Base-by-base conservation (phyloP, 2,797 vertebrate genomes). In the Siniperca scherzeri region DNA sequence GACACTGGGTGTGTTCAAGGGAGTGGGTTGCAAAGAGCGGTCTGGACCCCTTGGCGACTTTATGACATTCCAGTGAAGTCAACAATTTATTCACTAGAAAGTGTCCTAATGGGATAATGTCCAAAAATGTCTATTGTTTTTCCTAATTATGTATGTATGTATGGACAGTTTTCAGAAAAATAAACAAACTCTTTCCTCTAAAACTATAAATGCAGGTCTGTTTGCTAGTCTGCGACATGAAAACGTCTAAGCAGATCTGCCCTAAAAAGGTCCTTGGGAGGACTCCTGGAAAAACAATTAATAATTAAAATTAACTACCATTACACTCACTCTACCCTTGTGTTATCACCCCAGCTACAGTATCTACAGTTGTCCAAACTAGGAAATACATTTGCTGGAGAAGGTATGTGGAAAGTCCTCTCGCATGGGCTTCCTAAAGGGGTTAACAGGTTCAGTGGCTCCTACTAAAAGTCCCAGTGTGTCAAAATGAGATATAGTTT, bases 221-320 rank as follows among this genome's bases (percentile, higher is more conserved):
- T 52, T 30, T 74, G 64, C 6, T 25, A n/a, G 40, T 61, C 13
- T 25, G 64, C 52, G 59, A 30, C n/a, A 40, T 53, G 13, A n/a
- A 53, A 56, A 27, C 3, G 2, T 68, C 67, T 4, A 48, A 84
- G 70, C 53, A 12, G 62, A 78, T 62, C 25, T 57, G 71, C 46
- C 69, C 64, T 72, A 2, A 44, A 1, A 42, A 60, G 56, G 48
- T 74, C 44, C 61, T 52, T 7, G 11, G n/a, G 50, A 66, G 27
- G 67, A 60, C 62, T 57, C 46, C 59, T 83, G 82, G 84, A 91
- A 89, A 69, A 70, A 72, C 3, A 27, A 79, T 90, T 52, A 93
- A 92, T 87, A 87, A 92, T 93, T 90, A 12, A 90, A 84, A 84
- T 55, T 16, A 42, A 70, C 74, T 16, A 70, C 60, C 62, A 80